These are phyloP conservation scores for Tapirus indicus DNA, from an alignment of 2,797 vertebrate species.

Conservation along the genomic window DNA sequence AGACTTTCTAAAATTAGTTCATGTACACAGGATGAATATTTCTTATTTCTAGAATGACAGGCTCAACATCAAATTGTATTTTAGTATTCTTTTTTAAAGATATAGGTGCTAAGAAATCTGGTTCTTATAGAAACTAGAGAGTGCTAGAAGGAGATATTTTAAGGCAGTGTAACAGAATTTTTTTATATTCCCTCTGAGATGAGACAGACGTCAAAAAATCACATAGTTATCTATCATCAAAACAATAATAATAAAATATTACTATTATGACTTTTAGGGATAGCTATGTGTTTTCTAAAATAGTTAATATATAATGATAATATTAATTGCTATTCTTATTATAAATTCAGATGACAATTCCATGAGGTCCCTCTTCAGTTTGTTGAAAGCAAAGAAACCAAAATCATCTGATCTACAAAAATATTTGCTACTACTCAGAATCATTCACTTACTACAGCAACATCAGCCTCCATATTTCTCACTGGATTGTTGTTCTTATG, in stretches of 20 bases:
- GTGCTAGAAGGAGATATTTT: background rate
- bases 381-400: background rate
- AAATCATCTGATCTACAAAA: background rate
- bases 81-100: background rate
- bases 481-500: rapidly evolving
- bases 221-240: background rate
- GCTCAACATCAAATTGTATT: background rate
- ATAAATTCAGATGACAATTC: background rate
- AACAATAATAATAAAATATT: background rate
- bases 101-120: background rate
- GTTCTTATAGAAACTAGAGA: background rate
- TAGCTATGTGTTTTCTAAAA: background rate
- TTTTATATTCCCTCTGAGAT: background rate
- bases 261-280: background rate
- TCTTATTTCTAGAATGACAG: background rate
- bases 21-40: background rate
- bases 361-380: background rate
- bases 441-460: background rate
- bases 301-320: background rate
- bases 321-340: background rate
- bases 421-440: background rate
- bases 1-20: background rate
- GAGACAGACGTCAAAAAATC: background rate
- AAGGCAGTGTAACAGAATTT: background rate
- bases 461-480: background rate